These are phyloP conservation scores for Trisateles emortualis DNA, from an alignment of 2,888 invertebrate genomes.

Conservation along the genomic window DNA sequence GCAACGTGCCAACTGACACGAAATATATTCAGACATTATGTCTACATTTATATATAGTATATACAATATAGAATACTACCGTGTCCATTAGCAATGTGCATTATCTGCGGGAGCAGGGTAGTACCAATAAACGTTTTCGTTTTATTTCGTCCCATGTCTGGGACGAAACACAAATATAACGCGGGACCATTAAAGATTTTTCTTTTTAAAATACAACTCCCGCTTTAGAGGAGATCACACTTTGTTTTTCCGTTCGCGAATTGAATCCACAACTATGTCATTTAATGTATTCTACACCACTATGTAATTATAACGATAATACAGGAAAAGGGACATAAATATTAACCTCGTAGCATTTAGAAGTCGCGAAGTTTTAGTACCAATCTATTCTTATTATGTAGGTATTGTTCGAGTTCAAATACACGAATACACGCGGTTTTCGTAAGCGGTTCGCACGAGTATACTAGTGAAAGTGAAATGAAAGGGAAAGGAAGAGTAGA, in stretches of 20 bases:
- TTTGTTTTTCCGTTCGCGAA: too few relatives aligned
- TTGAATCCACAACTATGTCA: too few relatives aligned
- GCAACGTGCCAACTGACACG: slow-evolving; percentile 34
- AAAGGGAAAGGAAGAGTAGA: background rate
- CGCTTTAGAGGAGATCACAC: too few relatives aligned
- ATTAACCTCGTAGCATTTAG: slow-evolving; percentile 7
- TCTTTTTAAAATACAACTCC: too few relatives aligned
- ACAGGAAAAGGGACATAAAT: slow-evolving; percentile 1
- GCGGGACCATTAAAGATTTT: too few relatives aligned
- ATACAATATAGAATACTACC: background rate
- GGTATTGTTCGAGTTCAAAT: background rate
- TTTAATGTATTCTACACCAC: background rate
- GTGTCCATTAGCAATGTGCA: too few relatives aligned
- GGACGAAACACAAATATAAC: too few relatives aligned
- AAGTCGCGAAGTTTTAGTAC: background rate
- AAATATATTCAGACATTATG: slow-evolving; percentile 21
- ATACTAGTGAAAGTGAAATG: slow-evolving; percentile 1
- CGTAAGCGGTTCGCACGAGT: background rate
- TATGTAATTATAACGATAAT: background rate
- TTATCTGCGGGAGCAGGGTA: too few relatives aligned
- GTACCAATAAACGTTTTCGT: too few relatives aligned
- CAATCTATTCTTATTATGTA: background rate
- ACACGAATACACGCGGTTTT: background rate
- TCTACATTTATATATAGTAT: slow-evolving; percentile 13
- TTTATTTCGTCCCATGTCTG: too few relatives aligned